Evolutionary conservation across 2,113 vertebrate genomes (phyloP), one percentile per base, ranked within the genome.

Genomic region (Kryptolebias marmoratus): DNA sequence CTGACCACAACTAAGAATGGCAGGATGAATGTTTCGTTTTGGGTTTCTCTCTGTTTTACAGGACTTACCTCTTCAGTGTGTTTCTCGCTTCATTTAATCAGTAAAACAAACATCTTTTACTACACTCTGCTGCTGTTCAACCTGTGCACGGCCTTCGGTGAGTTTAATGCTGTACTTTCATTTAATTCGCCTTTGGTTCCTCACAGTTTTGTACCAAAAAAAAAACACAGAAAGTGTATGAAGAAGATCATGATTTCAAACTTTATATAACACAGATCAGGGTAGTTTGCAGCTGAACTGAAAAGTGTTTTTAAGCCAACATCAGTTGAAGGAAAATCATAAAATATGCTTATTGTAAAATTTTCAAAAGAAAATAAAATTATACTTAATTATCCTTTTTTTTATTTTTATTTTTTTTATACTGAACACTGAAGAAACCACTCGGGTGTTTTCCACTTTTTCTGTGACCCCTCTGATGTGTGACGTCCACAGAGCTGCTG

Each of bases 81-180:
- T 0, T 89, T 95, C 88, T 96, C 97, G 1, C 91, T 99, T 55
- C 95, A 96, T 7, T 73, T 97, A 68, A 90, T 98, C 92, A 95
- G 95, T 89, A 97, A 95, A 91, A 94, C 88, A 66, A 93, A 96
- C 77, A 71, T 67, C 55, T 96, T 95, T 87, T 99, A 91, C 90
- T 98, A 97, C 83, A 94, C 93, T 31, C 13, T 97, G 83, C 83
- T 98, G 82, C 71, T 96, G 80, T 94, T 99, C 91, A 98, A 94
- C 88, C 80, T 97, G 42, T 98, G 95, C 73, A 98, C 96, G 32
- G 92, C 93, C 60, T 75, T 99, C 13, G 98, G 98, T 99, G 94
- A 92, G 81, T 76, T 28, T 11, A 2, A 16, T 14, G 10, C 60
- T 31, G 2, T 14, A n/a, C 45, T 28, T 22, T 27, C 10, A 6